Conservation (phyloP, 2,113 vertebrate genomes). For the Prunella fulvescens region DNA sequence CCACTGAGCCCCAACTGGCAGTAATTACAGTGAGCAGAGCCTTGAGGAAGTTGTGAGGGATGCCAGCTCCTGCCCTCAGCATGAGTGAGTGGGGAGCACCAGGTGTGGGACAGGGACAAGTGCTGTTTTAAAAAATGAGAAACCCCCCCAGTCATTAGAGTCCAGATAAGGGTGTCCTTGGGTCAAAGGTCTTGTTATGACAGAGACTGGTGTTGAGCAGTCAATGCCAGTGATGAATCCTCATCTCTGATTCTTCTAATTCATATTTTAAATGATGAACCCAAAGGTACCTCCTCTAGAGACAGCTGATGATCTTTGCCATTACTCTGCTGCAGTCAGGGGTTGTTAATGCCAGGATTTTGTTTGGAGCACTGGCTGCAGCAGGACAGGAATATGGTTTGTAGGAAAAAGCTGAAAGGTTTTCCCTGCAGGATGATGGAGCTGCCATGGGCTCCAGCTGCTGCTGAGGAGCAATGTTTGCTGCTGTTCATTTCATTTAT, state of each 20-base stretch:
- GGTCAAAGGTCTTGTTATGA: conserved; percentile 63
- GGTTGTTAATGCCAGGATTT: neutral
- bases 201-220: neutral
- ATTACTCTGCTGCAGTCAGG: neutral
- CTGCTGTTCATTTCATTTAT: neutral
- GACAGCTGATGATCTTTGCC: conserved; percentile 54
- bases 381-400: neutral
- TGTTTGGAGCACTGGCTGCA: neutral
- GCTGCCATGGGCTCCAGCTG: neutral
- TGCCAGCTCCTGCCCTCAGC: conserved; percentile 20
- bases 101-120: conserved; percentile 53
- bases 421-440: neutral
- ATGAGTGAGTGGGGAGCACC: conserved; percentile 55
- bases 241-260: conserved; percentile 37
- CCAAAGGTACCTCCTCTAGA: conserved; percentile 23
- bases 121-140: conserved; percentile 62
- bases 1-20: neutral
- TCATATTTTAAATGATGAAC: conserved; percentile 55
- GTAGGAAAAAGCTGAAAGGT: neutral
- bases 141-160: conserved; percentile 62
- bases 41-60: conserved; percentile 14
- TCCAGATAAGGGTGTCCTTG: conserved; percentile 44
- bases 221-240: neutral
- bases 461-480: neutral
- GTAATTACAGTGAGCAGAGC: conserved; percentile 6